phyloP scores from a whole-genome alignment of 2,797 vertebrate genomes.

The Anniella stebbinsi region DNA sequence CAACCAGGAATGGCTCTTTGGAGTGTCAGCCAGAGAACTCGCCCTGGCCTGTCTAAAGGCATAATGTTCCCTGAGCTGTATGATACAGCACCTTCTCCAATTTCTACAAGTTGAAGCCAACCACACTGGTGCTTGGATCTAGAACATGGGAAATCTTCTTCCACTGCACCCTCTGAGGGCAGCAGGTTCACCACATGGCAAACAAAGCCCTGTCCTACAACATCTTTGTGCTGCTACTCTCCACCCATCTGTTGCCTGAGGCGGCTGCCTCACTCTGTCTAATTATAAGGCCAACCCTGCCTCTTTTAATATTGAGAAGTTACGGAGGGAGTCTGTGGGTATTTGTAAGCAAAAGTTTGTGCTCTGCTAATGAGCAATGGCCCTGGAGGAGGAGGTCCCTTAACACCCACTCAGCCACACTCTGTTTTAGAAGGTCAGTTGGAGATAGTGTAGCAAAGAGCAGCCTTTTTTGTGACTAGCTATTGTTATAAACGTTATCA shows the following conservation, averaged over 20 bases:
- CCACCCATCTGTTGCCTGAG: too few species aligned
- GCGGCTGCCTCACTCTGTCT: too few species aligned
- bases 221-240: too few species aligned
- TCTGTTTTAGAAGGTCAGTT: too few species aligned
- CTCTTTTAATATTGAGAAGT: not conserved
- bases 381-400: not conserved
- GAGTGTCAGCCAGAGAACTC: not conserved
- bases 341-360: constrained; percentile 16
- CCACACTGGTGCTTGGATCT: not conserved
- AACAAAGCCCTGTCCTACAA: too few species aligned
- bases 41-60: not conserved
- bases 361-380: not conserved
- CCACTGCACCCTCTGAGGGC: too few species aligned
- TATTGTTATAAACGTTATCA: too few species aligned
- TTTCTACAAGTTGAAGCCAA: not conserved
- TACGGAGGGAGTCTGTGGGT: constrained; percentile 24
- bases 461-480: too few species aligned
- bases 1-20: not conserved
- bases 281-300: not conserved
- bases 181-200: too few species aligned
- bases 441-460: too few species aligned
- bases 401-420: too few species aligned
- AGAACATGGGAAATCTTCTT: not conserved
- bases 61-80: too few species aligned
- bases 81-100: not conserved